Percentiles rank a stretch among this genome's conserved stretches.
These are phyloP conservation scores for Hippocampus barbouri DNA, from an alignment of 2,113 vertebrate species.

Conservation along the genomic window DNA sequence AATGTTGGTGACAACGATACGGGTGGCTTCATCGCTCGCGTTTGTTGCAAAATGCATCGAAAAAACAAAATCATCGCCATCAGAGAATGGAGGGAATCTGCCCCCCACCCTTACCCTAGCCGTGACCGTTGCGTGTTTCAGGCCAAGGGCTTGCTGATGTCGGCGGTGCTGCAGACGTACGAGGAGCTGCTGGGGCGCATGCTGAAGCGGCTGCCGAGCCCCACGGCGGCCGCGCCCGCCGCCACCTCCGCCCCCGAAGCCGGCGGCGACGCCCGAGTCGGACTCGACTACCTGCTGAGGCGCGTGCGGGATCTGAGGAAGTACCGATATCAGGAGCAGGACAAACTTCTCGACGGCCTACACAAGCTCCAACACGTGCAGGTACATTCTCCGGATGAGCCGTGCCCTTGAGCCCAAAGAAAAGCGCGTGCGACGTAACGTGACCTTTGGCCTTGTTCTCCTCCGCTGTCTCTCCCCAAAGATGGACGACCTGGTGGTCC, in stretches of 20 bases:
- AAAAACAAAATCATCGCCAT: too few species aligned
- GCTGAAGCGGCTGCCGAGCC: constrained; percentile 33
- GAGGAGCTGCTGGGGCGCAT: constrained; percentile 44
- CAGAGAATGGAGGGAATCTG: too few species aligned
- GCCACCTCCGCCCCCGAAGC: accelerated
- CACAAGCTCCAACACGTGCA: constrained; percentile 12
- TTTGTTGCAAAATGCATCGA: too few species aligned
- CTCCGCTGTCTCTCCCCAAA: constrained; percentile 6
- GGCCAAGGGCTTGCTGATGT: constrained; percentile 32
- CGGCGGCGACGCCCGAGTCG: accelerated
- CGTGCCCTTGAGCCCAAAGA: too few species aligned
- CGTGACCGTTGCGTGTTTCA: constrained; percentile 2
- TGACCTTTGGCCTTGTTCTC: not conserved
- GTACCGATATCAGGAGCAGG: constrained; percentile 10
- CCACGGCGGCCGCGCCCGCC: not conserved
- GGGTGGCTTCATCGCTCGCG: too few species aligned
- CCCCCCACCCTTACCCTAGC: too few species aligned
- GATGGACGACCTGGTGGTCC: constrained; percentile 13
- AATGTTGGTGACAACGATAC: too few species aligned
- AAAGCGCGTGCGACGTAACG: not conserved
- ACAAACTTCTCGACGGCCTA: constrained; percentile 24
- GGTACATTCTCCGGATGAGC: constrained; percentile 20
- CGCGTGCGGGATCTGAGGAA: constrained; percentile 16
- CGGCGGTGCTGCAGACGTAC: constrained; percentile 44
- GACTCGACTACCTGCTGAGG: constrained; percentile 30